Conservation (phyloP, 2,113 vertebrate genomes). For the Lichenostomus cassidix region DNA sequence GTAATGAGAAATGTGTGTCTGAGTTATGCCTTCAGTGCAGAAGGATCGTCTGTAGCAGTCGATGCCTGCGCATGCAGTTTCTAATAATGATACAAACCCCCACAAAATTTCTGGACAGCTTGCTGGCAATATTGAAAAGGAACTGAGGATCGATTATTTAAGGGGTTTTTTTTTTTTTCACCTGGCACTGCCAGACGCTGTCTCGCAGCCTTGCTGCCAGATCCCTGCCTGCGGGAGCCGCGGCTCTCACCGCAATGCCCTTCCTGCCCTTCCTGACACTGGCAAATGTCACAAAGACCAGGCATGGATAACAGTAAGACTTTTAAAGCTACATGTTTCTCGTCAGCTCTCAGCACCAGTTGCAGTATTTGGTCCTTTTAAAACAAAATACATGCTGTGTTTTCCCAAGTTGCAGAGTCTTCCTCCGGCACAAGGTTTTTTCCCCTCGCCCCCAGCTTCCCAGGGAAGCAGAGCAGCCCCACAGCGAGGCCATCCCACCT, state of each 20-base stretch:
- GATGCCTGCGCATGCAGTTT: neutral
- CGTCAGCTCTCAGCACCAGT: neutral
- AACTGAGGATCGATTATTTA: neutral
- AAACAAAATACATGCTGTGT: neutral
- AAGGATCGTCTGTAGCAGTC: neutral
- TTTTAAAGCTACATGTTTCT: accelerated
- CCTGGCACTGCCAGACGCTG: accelerated
- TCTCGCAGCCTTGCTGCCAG: accelerated
- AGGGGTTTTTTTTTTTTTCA: too few species aligned
- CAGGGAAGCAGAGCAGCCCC: neutral
- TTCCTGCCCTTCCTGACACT: neutral
- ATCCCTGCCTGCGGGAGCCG: neutral
- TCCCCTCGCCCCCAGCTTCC: too few species aligned
- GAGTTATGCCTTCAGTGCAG: neutral
- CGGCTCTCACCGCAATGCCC: accelerated
- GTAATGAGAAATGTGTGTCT: accelerated
- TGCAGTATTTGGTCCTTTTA: neutral
- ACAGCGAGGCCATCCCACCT: accelerated
- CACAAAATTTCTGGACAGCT: neutral
- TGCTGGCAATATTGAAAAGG: neutral
- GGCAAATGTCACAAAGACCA: neutral
- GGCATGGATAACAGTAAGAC: accelerated
- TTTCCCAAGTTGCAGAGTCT: neutral
- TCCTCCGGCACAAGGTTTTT: neutral
- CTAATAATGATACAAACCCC: neutral